Evolutionary conservation across 1,140 invertebrate species (phyloP), one percentile per base, ranked within the genome.

Genomic region (Sinonovacula constricta): DNA sequence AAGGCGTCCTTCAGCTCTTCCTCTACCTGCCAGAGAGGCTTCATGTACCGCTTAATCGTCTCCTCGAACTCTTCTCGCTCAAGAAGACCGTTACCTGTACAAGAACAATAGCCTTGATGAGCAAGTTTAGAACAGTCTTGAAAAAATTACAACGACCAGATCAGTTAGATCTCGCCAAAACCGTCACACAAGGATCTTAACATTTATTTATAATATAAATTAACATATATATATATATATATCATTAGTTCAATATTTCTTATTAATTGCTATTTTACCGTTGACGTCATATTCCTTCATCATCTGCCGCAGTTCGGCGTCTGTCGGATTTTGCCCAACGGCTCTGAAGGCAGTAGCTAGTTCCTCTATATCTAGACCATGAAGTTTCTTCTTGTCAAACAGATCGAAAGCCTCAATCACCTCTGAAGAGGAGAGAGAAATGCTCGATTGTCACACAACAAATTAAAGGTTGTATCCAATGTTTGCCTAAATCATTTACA

Each of bases 301-400:
- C n/a, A 69, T 79, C 22, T 79, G 66, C 89, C 98, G 98, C 0
- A 99, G 97, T 91, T 98, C 97, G n/a, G 95, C 96, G 90, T 99
- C 98, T 0, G 98, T 99, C 7, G 98, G 98, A 91, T 99, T 99
- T 92, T 99, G 97, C n/a, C 97, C 97, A 24, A 99, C 91, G 7
- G 98, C 98, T 39, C 98, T 92, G 7, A 99, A 90, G 2, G 97
- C 98, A 91, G 99, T 97, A 10, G 98, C 98, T 65, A 99, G 94
- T 92, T 99, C 97, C 60, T 95, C 94, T 39, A 98, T 96, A 90
- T 97, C 89, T 45, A 99, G 99, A 92, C 98, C 98, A 60, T 97
- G 97, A 94, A 99, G 98, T 1, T 98, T 97, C 81, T 96, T 94
- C 79, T 96, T 98, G 89, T 99, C 97, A 92, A 99, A 99, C 30